phyloP scores from a whole-genome alignment of 1,140 invertebrate species.

The Pseudachorutes palmiensis region DNA sequence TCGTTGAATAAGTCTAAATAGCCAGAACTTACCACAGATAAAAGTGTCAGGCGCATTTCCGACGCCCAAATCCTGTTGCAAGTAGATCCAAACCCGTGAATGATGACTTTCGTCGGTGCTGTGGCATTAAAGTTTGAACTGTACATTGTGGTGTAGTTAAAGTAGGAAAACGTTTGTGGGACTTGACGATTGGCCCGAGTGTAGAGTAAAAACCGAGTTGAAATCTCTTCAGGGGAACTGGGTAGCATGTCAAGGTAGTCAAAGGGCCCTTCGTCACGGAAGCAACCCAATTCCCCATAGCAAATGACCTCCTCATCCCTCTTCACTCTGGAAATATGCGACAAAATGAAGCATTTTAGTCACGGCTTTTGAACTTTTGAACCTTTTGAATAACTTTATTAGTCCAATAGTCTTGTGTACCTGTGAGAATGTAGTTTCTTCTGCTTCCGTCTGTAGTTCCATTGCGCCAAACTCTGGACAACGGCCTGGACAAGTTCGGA shows the following conservation, averaged over 20 bases:
- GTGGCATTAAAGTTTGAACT: conserved; percentile 43
- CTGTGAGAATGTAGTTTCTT: conserved; percentile 8
- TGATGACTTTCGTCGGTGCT: conserved; percentile 76
- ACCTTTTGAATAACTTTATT: not conserved
- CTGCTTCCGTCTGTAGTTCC: conserved; percentile 41
- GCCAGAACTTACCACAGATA: conserved; percentile 68
- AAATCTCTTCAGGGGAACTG: conserved; percentile 75
- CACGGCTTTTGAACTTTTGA: conserved; percentile 11
- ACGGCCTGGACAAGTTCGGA: conserved; percentile 50
- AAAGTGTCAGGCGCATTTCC: conserved; percentile 80
- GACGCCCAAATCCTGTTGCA: conserved; percentile 85
- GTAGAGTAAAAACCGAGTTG: conserved; percentile 55
- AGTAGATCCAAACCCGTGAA: conserved; percentile 87
- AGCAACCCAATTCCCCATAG: conserved; percentile 86
- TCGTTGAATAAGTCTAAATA: no score
- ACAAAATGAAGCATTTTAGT: conserved; percentile 10
- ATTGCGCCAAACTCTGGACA: conserved; percentile 50
- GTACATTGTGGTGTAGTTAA: conserved; percentile 51
- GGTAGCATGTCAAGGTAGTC: conserved; percentile 62
- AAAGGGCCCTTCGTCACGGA: conserved; percentile 82
- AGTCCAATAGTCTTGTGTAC: conserved; percentile 13
- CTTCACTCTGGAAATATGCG: conserved; percentile 31
- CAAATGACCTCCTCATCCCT: conserved; percentile 60
- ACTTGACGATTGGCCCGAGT: conserved; percentile 42
- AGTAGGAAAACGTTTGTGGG: conserved; percentile 43